These are phyloP conservation scores for Aspidiotus destructor DNA, from an alignment of 2,888 invertebrate species.

Conservation along the genomic window DNA sequence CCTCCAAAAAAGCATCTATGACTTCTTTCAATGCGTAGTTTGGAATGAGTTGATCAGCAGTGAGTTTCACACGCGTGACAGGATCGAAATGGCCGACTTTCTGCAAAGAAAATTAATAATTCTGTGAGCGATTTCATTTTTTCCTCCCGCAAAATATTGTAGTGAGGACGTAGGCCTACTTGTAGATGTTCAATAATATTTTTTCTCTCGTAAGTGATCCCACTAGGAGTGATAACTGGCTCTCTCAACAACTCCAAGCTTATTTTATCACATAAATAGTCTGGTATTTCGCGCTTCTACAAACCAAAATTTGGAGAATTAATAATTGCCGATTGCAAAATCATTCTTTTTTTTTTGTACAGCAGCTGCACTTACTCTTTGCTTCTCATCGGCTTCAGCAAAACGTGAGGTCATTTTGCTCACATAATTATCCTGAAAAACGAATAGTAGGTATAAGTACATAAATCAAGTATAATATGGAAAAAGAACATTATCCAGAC, in stretches of 20 bases:
- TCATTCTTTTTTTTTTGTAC: constrained; percentile 6
- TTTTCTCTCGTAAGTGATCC: constrained; percentile 96
- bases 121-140: no score
- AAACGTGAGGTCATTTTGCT: constrained; percentile 81
- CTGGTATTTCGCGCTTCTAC: constrained; percentile 94
- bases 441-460: neutral
- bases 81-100: constrained; percentile 99
- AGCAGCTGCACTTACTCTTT: constrained; percentile 62
- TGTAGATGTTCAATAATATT: constrained; percentile 97
- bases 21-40: constrained; percentile 99
- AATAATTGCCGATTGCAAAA: constrained; percentile 18
- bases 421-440: constrained; percentile 50
- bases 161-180: constrained; percentile 47
- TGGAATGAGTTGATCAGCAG: constrained; percentile 91
- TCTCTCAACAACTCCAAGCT: constrained; percentile 96
- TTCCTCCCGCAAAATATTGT: no score
- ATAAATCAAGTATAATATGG: no score
- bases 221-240: constrained; percentile 97
- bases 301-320: neutral
- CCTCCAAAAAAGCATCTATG: constrained; percentile 84
- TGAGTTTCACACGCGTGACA: constrained; percentile 88
- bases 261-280: constrained; percentile 96
- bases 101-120: constrained; percentile 46
- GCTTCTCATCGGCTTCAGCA: constrained; percentile 81
- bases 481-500: no score